Evolutionary conservation across 37 sponge, comb jelly and placozoan genomes (phyloP).

Genomic region (Cladorhizidae sp.): DNA sequence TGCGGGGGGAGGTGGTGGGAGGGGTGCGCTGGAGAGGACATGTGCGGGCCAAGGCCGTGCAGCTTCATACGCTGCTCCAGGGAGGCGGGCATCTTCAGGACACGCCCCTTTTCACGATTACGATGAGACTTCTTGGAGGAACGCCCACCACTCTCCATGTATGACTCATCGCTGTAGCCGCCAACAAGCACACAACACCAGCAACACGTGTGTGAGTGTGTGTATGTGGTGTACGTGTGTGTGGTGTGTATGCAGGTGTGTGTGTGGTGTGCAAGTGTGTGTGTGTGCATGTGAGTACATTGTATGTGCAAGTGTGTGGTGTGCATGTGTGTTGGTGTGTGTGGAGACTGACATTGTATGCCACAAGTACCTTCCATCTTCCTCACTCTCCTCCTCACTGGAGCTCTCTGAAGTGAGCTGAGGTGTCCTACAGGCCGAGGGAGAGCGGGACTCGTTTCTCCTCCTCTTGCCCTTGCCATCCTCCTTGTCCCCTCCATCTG

Average conservation of each 20-base stretch:
- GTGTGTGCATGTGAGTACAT: not conserved
- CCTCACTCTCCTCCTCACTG: slow-evolving; percentile 61
- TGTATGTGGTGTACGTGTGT: not conserved
- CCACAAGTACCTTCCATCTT: slow-evolving; percentile 11
- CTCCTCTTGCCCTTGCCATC: slow-evolving; percentile 2
- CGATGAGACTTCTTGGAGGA: not conserved
- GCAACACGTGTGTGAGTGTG: not conserved
- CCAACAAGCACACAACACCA: not conserved
- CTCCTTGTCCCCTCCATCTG: not conserved
- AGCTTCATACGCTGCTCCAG: not conserved
- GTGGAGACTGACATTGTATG: not conserved
- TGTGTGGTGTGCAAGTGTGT: not conserved
- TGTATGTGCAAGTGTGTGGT: not conserved
- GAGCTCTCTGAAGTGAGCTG: slow-evolving; percentile 70
- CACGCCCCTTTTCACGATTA: not conserved
- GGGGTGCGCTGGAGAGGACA: not conserved
- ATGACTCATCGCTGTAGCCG: slow-evolving; percentile 26
- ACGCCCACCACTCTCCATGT: not conserved
- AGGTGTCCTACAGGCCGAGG: slow-evolving; percentile 44
- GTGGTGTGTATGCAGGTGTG: not conserved
- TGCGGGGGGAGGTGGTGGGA: not conserved
- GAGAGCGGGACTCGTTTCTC: slow-evolving; percentile 23
- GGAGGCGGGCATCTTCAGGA: not conserved
- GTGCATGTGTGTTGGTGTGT: too few relatives aligned
- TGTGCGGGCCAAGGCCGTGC: not conserved